phyloP scores from a whole-genome alignment of 2,797 vertebrate species.

The Lophotriccus pileatus region DNA sequence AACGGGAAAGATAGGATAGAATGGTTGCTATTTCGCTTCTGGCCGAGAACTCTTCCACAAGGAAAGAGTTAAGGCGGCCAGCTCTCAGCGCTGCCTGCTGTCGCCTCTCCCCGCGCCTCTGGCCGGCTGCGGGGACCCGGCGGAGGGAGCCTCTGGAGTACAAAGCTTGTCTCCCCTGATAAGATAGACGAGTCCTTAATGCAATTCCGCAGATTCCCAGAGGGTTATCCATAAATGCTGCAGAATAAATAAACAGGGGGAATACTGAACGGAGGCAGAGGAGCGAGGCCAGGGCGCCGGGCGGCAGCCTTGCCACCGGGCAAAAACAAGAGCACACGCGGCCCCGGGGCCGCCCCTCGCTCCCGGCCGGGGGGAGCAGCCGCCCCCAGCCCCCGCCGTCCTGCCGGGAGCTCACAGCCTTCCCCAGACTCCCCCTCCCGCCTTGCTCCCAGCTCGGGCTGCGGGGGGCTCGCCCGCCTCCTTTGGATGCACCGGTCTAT shows the following conservation, averaged over 20 bases:
- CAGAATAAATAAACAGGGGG: not conserved
- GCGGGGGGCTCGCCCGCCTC: not conserved
- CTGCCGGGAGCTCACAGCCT: not conserved
- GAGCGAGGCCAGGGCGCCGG: not conserved
- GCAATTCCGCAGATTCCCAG: not conserved
- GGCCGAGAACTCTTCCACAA: not conserved
- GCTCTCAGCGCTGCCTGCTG: not conserved
- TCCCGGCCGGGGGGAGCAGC: not conserved
- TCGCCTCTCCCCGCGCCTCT: not conserved
- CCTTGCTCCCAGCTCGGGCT: not conserved
- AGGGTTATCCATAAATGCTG: not conserved
- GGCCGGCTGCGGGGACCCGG: not conserved
- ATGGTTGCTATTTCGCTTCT: not conserved
- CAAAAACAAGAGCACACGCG: not conserved
- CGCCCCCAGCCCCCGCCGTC: not conserved
- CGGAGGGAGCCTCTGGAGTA: not conserved
- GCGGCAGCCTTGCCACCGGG: not conserved
- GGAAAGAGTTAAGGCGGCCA: not conserved
- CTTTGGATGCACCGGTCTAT: conserved; percentile 25
- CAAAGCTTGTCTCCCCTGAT: not conserved
- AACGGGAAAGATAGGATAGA: not conserved
- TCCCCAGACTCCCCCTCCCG: not conserved
- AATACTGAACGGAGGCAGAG: not conserved
- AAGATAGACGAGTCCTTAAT: not conserved
- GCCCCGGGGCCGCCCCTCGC: not conserved